Evolutionary conservation across 2,113 vertebrate species (phyloP), one percentile per base, ranked within the genome.

Genomic region (Strigops habroptila): DNA sequence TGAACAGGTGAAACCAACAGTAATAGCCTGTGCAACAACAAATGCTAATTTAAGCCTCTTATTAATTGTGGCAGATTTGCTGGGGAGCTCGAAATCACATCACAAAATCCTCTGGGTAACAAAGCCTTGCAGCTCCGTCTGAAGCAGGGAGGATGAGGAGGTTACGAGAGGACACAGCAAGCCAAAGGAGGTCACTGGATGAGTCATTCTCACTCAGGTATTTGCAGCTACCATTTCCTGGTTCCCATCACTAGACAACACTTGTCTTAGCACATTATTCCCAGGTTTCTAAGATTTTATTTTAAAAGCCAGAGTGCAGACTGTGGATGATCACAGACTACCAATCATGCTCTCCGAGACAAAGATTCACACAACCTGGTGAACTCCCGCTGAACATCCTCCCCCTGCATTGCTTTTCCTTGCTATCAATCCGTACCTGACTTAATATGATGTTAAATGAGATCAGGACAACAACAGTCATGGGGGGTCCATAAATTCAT

Each of bases 191-290:
- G 95, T 92, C 88, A 52, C 37, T 62, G 88, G 44, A 95, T 95
- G 95, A 96, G 70, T 97, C 96, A 96, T 88, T 79, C 14, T 0
- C 86, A 57, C 86, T 86, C 92, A 94, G 96, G 96, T 96, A 96
- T 92, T 93, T 37, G 3, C 96, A 93, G 91, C 74, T 93, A 94
- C 92, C 83, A 53, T 93, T 95, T 96, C 95, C 95, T 96, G 86
- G 90, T 93, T 97, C 96, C 95, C 91, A 95, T 73, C 91, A 91
- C 76, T 55, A 95, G 79, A 95, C 90, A 96, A 64, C 96, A 93
- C 91, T 89, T 95, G 83, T 91, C 88, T 93, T 93, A 93, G 86
- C 86, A 85, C 83, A 95, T 94, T 87, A 93, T 92, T 96, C 96
- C 86, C 92, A 93, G 92, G 62, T 96, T 94, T 76, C 77, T 92